Evolutionary conservation across 2,113 vertebrate species (phyloP), one percentile per base, ranked within the genome.

Genomic region (Athene noctua): DNA sequence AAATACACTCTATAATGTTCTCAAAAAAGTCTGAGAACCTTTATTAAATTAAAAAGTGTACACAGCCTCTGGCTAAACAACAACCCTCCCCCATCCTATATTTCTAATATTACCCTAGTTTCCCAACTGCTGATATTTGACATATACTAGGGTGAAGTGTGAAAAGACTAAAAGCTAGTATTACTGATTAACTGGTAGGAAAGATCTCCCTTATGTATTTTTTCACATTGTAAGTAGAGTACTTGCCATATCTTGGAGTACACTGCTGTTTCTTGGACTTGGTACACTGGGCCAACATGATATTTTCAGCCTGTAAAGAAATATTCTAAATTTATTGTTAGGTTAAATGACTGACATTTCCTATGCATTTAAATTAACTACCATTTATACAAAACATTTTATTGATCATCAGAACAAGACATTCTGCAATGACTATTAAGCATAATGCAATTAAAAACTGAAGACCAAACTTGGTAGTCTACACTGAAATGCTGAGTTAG

Each of bases 211-310:
- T 22, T 42, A 12, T 15, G 7, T 70, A 14, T 62, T 80, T 90
- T 82, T 71, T 87, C 84, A 80, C 92, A 98, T 97, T 80, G 91
- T 61, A 18, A 97, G 89, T 86, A 78, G 73, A 63, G 51, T 87
- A 55, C 92, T 90, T 61, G 96, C 96, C 59, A 98, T 97, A 87
- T 98, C 98, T 94, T 98, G 98, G 68, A 98, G 97, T 25, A 97
- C 98, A 9, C 89, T 97, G 96, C 99, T 99, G 14, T 98, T 97
- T 73, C 78, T 92, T 25, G 99, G 99, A 86, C 97, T 98, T 21
- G 99, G 99, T 79, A 99, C 94, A 79, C 95, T 98, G 10, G 97
- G 97, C 98, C 98, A 99, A 70, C 98, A 95, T 5, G 81, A 40
- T 46, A 62, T 88, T 95, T 98, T 98, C 81, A 96, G 54, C 86